Conservation (phyloP, 2,113 vertebrate genomes). For the Megaptera novaeangliae region DNA sequence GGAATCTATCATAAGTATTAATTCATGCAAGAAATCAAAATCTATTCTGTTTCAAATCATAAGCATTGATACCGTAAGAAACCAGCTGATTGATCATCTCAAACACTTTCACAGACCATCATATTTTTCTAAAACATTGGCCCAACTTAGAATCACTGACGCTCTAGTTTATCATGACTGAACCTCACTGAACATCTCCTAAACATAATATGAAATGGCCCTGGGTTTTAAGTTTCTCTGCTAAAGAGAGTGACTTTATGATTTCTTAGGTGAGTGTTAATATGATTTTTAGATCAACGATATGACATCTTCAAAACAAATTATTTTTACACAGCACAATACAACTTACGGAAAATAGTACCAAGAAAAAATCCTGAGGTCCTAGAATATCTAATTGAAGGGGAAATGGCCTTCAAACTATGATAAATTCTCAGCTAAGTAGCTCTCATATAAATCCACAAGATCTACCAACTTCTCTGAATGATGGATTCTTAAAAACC, state of each 20-base stretch:
- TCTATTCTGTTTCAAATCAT: constrained; percentile 27
- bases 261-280: not conserved
- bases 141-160: not conserved
- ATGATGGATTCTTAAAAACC: not conserved
- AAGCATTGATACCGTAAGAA: not conserved
- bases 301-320: not conserved
- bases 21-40: constrained; percentile 59
- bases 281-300: not conserved
- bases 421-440: not conserved
- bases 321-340: not conserved
- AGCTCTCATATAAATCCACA: not conserved
- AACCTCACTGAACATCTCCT: not conserved
- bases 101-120: not conserved
- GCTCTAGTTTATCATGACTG: not conserved
- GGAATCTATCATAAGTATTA: constrained; percentile 29
- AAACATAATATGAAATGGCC: not conserved
- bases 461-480: not conserved
- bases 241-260: not conserved
- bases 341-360: not conserved
- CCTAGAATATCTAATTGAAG: not conserved
- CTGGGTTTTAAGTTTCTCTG: not conserved
- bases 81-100: not conserved
- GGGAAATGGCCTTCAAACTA: not conserved
- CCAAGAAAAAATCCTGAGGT: not conserved
- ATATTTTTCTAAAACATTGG: not conserved